Base-by-base conservation (phyloP, 2,113 vertebrate genomes). In the Notothenia coriiceps region DNA sequence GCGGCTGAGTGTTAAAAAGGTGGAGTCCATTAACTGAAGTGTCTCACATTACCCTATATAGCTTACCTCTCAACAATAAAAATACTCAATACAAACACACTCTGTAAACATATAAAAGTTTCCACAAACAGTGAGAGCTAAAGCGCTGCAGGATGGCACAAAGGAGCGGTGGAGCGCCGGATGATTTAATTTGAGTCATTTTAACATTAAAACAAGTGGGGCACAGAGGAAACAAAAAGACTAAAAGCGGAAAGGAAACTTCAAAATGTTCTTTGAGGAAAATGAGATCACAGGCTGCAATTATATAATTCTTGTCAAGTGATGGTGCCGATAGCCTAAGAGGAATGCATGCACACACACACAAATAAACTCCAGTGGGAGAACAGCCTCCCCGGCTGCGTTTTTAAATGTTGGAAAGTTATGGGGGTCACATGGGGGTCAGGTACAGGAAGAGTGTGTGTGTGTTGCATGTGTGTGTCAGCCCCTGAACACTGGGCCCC, bases 251-350 rank as follows among this genome's bases (percentile, higher is more conserved):
- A 93, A 92, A 95, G 93, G 93, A 90, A 94, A 95, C 94, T 94
- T 94, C 94, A 95, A 94, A 96, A 95, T 96, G 93, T 89, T 95
- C 95, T 97, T 95, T 96, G 94, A 96, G 95, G 94, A 95, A 95
- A 96, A 96, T 70, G 92, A 96, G 96, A 97, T 97, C 96, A 96
- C 95, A 96, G 95, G 94, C 95, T 94, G 96, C 96, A 96, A 97
- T 97, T 97, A 97, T 97, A 96, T 97, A 96, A 97, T 96, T 97
- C 95, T 96, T 96, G 96, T 97, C 95, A 95, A 97, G 95, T 96
- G 96, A 97, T 97, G 95, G 95, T 93, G 94, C 93, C 91, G 96
- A 96, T 96, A 96, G 95, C 92, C 90, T 85, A 88, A 76, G 93
- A 96, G 92, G 96, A 97, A 96, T 96, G 87, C 20, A n/a, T 1